These are phyloP conservation scores for Drosophila flavopinicola DNA, from an alignment of 2,888 invertebrate genomes.

Conservation along the genomic window DNA sequence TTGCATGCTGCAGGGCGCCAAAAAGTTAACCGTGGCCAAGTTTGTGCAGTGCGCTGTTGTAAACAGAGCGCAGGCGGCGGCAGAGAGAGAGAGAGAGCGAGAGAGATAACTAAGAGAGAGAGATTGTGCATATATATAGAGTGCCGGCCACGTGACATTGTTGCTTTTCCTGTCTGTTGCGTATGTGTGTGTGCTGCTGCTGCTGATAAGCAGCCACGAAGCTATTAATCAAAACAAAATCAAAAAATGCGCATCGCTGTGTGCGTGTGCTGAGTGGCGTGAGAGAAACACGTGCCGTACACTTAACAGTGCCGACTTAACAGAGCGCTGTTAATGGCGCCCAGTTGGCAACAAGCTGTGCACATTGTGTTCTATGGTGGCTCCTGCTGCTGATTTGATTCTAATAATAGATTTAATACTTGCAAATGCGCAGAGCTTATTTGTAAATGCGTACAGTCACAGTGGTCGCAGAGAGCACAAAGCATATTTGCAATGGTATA, in stretches of 20 bases:
- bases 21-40: conserved; percentile 59
- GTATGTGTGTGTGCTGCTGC: conserved; percentile 22
- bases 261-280: conserved; percentile 54
- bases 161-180: conserved; percentile 61
- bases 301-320: conserved; percentile 52
- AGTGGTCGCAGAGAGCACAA: not conserved
- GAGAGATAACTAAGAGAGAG: conserved; percentile 9
- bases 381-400: not conserved
- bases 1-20: conserved; percentile 59
- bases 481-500: conserved; percentile 1
- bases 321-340: conserved; percentile 48
- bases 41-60: conserved; percentile 53
- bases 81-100: conserved; percentile 2
- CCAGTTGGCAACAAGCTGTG: conserved; percentile 65
- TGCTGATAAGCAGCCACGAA: conserved; percentile 72
- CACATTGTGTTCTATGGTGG: not conserved
- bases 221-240: conserved; percentile 81
- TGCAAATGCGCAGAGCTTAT: conserved; percentile 3
- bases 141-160: conserved; percentile 78
- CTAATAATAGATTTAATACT: conserved; percentile 41
- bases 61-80: conserved; percentile 59
- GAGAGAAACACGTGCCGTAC: conserved; percentile 82
- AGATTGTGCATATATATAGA: conserved; percentile 13
- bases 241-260: conserved; percentile 58
- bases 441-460: not conserved